These are phyloP conservation scores for Tachina grossa DNA, from an alignment of 2,888 invertebrate species.

Conservation along the genomic window DNA sequence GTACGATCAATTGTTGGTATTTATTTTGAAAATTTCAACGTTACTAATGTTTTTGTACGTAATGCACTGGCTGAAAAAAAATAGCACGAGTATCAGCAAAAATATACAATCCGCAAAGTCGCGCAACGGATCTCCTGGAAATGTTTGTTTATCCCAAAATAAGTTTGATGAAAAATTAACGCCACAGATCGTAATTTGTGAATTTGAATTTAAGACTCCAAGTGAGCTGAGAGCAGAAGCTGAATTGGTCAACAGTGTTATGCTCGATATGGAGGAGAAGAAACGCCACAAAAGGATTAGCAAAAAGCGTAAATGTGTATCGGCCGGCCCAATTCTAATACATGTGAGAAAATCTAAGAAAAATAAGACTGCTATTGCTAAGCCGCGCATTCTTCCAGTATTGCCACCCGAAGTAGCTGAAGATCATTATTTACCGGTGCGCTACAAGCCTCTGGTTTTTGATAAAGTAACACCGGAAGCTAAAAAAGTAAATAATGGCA, in stretches of 20 bases:
- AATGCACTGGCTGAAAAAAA: constrained; percentile 74
- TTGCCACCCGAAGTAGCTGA: constrained; percentile 64
- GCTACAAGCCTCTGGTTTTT: constrained; percentile 51
- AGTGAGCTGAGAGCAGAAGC: constrained; percentile 76
- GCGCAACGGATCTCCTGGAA: not conserved
- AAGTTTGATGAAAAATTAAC: constrained; percentile 6
- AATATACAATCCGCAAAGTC: not conserved
- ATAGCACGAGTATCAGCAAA: constrained; percentile 13
- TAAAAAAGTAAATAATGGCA: constrained; percentile 34
- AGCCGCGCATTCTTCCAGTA: constrained; percentile 63
- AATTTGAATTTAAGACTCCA: constrained; percentile 77
- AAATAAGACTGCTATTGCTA: constrained; percentile 26
- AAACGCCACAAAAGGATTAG: constrained; percentile 77
- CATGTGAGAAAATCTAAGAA: constrained; percentile 74
- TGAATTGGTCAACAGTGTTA: constrained; percentile 75
- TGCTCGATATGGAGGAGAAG: constrained; percentile 79
- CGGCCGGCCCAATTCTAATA: constrained; percentile 81
- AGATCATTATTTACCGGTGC: constrained; percentile 61
- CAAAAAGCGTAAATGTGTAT: constrained; percentile 80
- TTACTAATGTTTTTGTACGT: constrained; percentile 77
- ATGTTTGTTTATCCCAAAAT: constrained; percentile 8
- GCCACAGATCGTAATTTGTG: constrained; percentile 73
- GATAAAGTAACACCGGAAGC: constrained; percentile 20
- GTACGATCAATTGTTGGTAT: constrained; percentile 77
- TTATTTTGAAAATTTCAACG: constrained; percentile 74